A percentile compares a stretch with the other conserved stretches of the same genome.
Evolutionary conservation across 2,797 vertebrate species (phyloP).

Genomic region (Syncerus caffer): DNA sequence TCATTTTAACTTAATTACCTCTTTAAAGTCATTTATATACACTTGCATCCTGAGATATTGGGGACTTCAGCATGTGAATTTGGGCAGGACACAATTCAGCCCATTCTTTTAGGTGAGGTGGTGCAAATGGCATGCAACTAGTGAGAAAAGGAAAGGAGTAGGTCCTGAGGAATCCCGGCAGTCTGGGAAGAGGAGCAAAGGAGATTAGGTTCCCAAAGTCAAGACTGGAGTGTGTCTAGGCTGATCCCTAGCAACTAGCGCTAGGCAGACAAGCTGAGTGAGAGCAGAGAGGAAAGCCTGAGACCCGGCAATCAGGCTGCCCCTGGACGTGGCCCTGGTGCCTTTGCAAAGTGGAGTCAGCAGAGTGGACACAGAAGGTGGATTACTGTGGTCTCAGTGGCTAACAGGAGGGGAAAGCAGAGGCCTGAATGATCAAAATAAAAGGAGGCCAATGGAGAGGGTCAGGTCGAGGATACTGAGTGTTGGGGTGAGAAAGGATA

Average conservation of each 20-base stretch:
- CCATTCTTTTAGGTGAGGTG: background rate
- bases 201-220: background rate
- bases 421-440: background rate
- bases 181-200: background rate
- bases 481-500: background rate
- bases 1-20: background rate
- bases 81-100: background rate
- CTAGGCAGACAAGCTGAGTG: background rate
- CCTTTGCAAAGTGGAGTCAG: background rate
- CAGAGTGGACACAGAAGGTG: background rate
- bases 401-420: background rate
- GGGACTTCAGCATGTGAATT: background rate
- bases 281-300: background rate
- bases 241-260: background rate
- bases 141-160: background rate
- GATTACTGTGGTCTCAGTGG: background rate
- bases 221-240: background rate
- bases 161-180: rapidly evolving
- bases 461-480: background rate
- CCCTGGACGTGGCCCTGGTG: background rate
- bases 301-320: rapidly evolving
- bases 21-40: background rate
- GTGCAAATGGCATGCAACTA: rapidly evolving
- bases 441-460: background rate
- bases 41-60: background rate